Evolutionary conservation across 1,140 invertebrate genomes (phyloP).

Genomic region (Mizuhopecten yessoensis): DNA sequence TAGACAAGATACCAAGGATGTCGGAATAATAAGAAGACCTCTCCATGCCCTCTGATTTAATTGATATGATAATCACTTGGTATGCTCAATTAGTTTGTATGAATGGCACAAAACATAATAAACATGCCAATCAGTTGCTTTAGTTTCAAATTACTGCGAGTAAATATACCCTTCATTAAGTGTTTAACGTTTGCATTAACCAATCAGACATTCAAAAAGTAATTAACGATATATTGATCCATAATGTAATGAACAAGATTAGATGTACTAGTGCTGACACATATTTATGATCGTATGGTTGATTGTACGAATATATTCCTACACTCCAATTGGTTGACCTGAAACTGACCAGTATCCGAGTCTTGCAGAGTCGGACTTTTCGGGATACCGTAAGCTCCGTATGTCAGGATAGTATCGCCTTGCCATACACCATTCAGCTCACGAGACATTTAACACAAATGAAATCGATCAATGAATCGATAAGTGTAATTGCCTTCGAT

Average conservation of each 20-base stretch:
- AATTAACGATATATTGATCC: neutral
- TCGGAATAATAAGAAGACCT: neutral
- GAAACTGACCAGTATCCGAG: neutral
- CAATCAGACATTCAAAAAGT: neutral
- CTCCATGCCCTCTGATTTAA: neutral
- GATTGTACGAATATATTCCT: neutral
- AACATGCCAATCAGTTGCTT: neutral
- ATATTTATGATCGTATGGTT: neutral
- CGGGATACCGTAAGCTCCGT: neutral
- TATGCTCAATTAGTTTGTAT: no score
- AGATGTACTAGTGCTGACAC: neutral
- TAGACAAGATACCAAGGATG: neutral
- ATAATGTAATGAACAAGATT: neutral
- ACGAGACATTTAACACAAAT: neutral
- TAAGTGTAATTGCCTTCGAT: neutral
- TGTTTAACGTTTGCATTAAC: neutral
- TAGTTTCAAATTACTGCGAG: no score
- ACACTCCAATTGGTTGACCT: neutral
- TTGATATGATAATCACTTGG: neutral
- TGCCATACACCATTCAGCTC: neutral
- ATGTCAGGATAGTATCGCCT: neutral
- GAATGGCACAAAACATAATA: neutral
- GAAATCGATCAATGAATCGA: conserved; percentile 13
- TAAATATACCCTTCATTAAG: neutral
- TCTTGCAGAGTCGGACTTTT: neutral